These are phyloP conservation scores for Agrotis puta DNA, from an alignment of 2,888 invertebrate genomes.

Conservation along the genomic window DNA sequence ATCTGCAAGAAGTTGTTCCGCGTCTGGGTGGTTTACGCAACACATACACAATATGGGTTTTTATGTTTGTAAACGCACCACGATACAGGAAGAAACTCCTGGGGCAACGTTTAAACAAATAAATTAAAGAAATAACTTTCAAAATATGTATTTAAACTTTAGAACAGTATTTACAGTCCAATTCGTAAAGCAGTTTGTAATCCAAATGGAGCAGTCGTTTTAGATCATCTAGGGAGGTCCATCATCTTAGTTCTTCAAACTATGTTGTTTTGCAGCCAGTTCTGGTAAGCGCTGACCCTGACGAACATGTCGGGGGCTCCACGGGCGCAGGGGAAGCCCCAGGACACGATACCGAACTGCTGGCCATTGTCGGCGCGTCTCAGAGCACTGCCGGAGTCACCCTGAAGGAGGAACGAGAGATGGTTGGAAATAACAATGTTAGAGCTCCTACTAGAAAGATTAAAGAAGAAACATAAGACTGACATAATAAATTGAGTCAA, in stretches of 20 bases:
- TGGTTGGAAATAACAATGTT: background rate
- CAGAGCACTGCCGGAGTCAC: conserved; percentile 81
- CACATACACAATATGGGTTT: too few relatives aligned
- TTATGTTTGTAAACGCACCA: too few relatives aligned
- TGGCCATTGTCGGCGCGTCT: conserved; percentile 54
- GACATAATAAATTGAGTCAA: background rate
- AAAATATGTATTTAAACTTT: conserved; percentile 32
- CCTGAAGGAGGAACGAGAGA: conserved; percentile 63
- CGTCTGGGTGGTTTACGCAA: too few relatives aligned
- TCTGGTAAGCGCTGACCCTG: conserved; percentile 69
- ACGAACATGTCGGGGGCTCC: conserved; percentile 80
- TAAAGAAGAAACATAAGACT: background rate
- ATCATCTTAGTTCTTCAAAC: conserved; percentile 40
- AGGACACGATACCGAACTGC: conserved; percentile 81
- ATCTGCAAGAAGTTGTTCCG: too few relatives aligned
- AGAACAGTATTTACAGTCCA: conserved; percentile 20
- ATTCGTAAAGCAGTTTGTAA: background rate
- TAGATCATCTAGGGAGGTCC: background rate
- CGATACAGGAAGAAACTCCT: too few relatives aligned
- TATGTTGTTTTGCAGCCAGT: conserved; percentile 63
- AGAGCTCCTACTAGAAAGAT: too few relatives aligned
- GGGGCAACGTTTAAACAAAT: too few relatives aligned
- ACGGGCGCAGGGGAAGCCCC: conserved; percentile 81
- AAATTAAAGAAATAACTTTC: background rate
- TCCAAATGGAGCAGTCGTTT: conserved; percentile 9